Evolutionary conservation across 2,797 vertebrate species (phyloP).

Genomic region (Malurus leucopterus): DNA sequence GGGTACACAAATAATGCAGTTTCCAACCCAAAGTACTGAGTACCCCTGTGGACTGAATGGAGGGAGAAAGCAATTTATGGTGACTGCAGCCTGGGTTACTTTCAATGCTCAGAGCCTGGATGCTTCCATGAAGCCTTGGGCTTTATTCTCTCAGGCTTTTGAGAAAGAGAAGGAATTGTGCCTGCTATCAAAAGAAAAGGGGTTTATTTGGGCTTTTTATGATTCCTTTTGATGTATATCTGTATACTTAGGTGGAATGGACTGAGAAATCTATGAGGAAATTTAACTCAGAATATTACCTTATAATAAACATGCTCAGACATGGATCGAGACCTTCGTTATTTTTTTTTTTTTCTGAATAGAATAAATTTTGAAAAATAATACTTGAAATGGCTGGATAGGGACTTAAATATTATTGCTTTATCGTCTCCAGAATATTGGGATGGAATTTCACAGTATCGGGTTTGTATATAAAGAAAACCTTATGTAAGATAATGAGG

Average conservation of each 20-base stretch:
- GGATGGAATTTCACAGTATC: not conserved
- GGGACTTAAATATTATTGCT: not conserved
- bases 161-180: not conserved
- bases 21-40: not conserved
- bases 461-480: not conserved
- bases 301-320: not conserved
- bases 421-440: not conserved
- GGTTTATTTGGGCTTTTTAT: not conserved
- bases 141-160: not conserved
- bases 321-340: not conserved
- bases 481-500: constrained; percentile 1
- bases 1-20: not conserved
- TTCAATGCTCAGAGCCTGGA: not conserved
- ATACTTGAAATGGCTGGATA: not conserved
- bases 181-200: not conserved
- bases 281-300: not conserved
- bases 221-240: not conserved
- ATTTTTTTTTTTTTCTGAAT: not conserved
- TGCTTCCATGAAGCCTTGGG: not conserved
- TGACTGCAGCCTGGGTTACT: not conserved
- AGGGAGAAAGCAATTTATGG: not conserved
- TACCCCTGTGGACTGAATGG: not conserved
- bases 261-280: not conserved
- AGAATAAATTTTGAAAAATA: not conserved
- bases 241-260: not conserved